Conservation (phyloP, 2,888 invertebrate species). For the Pasiphila rectangulata region DNA sequence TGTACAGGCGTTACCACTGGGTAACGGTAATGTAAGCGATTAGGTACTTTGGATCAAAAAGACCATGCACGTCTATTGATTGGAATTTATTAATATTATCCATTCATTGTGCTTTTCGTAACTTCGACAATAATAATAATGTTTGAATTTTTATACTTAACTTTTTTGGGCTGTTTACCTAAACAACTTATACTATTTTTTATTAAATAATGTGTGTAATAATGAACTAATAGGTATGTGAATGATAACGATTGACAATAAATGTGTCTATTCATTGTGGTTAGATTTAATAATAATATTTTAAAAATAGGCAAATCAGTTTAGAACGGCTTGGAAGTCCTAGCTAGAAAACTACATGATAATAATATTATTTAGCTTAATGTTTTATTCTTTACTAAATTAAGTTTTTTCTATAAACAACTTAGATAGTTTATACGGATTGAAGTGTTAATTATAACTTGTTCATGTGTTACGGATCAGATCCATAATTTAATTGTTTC, state of each 20-base stretch:
- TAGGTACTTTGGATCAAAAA: too few relatives aligned
- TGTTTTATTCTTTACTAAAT: constrained; percentile 2
- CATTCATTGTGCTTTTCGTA: constrained; percentile 40
- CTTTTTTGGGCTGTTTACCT: constrained; percentile 51
- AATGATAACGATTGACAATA: constrained; percentile 44
- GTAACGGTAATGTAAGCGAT: too few relatives aligned
- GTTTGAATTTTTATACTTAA: constrained; percentile 36
- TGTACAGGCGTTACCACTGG: too few relatives aligned
- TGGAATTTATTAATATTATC: constrained; percentile 17
- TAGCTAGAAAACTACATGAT: constrained; percentile 9
- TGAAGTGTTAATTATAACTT: constrained; percentile 7
- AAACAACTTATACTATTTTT: constrained; percentile 29
- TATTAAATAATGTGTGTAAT: constrained; percentile 10
- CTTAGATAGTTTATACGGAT: constrained; percentile 9
- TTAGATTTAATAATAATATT: constrained; percentile 9
- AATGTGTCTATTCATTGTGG: constrained; percentile 40
- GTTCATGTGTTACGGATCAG: constrained; percentile 13
- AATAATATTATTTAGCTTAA: constrained; percentile 2
- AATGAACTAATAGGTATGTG: constrained; percentile 11
- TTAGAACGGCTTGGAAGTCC: constrained; percentile 11
- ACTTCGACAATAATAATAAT: constrained; percentile 51
- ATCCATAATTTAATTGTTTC: too few relatives aligned
- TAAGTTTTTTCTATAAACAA: constrained; percentile 2
- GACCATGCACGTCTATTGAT: constrained; percentile 22
- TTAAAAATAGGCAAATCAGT: constrained; percentile 3